phyloP scores from a whole-genome alignment of 2,888 invertebrate genomes.

The Allophyes oxyacanthae region DNA sequence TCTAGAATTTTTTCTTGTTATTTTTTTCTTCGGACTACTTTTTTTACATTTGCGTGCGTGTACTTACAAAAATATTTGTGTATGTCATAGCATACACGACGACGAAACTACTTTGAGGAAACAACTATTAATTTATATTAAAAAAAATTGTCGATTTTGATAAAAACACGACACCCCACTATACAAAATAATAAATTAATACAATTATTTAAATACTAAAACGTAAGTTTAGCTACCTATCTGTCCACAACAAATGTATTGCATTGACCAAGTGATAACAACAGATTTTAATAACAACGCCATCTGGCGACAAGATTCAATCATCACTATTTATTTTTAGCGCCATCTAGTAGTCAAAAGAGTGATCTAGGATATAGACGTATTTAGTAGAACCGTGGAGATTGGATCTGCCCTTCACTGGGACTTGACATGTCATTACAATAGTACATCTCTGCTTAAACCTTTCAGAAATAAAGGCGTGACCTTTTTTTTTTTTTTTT shows the following conservation, averaged over 20 bases:
- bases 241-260: conserved; percentile 21
- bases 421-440: no score
- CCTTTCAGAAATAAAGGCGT: no score
- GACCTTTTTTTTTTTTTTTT: no score
- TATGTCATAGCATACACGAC: background rate
- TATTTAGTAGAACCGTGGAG: no score
- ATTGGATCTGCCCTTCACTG: no score
- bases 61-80: background rate
- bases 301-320: conserved; percentile 20
- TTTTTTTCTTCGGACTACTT: no score
- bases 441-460: no score
- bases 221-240: conserved; percentile 50
- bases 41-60: no score
- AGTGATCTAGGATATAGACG: background rate
- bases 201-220: conserved; percentile 48
- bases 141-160: background rate
- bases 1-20: no score
- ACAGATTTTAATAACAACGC: conserved; percentile 41
- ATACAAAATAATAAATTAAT: conserved; percentile 48
- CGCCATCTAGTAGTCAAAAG: conserved; percentile 23
- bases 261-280: conserved; percentile 33
- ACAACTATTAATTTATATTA: no score
- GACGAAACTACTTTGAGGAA: background rate
- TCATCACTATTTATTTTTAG: conserved; percentile 13
- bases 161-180: conserved; percentile 35